phyloP scores from a whole-genome alignment of 2,113 vertebrate species.

The Anser brachyrhynchus region DNA sequence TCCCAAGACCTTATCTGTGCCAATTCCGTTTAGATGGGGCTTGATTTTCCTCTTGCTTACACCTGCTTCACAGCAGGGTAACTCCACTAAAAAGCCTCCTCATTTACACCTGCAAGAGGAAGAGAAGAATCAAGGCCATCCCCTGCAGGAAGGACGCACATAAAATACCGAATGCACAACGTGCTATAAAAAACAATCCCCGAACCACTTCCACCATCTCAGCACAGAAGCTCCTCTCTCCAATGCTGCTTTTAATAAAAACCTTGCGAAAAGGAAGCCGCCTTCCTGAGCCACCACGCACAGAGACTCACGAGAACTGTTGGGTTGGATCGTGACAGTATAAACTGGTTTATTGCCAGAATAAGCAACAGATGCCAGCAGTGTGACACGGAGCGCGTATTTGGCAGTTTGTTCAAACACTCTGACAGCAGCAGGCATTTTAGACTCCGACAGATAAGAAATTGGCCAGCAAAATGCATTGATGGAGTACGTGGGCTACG shows the following conservation, averaged over 20 bases:
- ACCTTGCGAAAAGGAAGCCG: conserved; percentile 21
- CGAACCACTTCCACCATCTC: not conserved
- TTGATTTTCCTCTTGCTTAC: conserved; percentile 54
- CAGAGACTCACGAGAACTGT: conserved; percentile 23
- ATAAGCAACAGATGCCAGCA: conserved; percentile 62
- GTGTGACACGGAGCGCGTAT: conserved; percentile 40
- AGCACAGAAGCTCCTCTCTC: conserved; percentile 28
- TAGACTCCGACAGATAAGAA: conserved; percentile 64
- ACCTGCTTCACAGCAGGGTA: conserved; percentile 60
- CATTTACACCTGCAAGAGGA: conserved; percentile 3
- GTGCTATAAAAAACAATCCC: not conserved
- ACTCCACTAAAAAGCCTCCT: conserved; percentile 10
- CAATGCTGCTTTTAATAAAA: conserved; percentile 60
- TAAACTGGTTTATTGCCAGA: conserved; percentile 67
- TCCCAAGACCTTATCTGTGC: conserved; percentile 47
- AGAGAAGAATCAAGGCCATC: conserved; percentile 29
- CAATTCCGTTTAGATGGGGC: conserved; percentile 20
- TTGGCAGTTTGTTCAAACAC: conserved; percentile 67
- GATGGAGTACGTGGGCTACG: conserved; percentile 15
- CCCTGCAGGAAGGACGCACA: conserved; percentile 21
- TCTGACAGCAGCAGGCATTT: conserved; percentile 64
- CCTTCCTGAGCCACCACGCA: not conserved
- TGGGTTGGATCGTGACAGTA: conserved; percentile 55
- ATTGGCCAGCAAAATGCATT: conserved; percentile 59
- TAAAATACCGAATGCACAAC: not conserved